These are phyloP conservation scores for Aldabrachelys gigantea DNA, from an alignment of 2,113 vertebrate species.

Conservation along the genomic window DNA sequence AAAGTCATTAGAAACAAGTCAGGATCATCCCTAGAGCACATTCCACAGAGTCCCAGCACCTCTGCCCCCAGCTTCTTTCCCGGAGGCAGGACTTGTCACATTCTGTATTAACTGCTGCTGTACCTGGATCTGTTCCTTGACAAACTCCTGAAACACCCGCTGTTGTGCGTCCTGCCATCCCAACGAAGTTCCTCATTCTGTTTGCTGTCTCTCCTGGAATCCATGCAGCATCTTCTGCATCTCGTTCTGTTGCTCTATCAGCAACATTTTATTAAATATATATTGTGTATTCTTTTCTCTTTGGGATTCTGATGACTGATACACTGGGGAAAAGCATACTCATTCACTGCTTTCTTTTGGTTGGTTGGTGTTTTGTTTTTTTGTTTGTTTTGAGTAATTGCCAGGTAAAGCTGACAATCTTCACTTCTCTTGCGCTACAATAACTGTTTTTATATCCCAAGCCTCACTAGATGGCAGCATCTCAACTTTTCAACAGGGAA, in stretches of 20 bases:
- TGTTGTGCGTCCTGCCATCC: neutral
- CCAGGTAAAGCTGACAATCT: neutral
- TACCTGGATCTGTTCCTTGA: neutral
- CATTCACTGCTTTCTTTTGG: neutral
- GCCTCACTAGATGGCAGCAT: slow-evolving; percentile 73
- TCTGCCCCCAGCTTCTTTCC: neutral
- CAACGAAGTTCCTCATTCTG: neutral
- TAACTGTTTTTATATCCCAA: neutral
- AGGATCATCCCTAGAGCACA: neutral
- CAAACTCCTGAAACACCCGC: neutral
- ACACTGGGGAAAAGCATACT: neutral
- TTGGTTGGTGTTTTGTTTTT: neutral
- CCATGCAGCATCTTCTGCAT: neutral
- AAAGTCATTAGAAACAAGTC: neutral
- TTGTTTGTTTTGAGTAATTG: neutral
- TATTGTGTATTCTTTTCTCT: neutral
- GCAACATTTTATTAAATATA: neutral
- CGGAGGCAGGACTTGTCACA: neutral
- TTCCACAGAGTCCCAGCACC: neutral
- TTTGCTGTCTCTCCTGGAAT: neutral
- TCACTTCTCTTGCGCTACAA: neutral
- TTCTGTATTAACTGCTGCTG: neutral
- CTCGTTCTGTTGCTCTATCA: neutral
- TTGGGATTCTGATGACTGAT: neutral
- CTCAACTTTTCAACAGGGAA: neutral